These are phyloP conservation scores for Myrmecophaga tridactyla DNA, from an alignment of 2,113 vertebrate species.

Conservation along the genomic window DNA sequence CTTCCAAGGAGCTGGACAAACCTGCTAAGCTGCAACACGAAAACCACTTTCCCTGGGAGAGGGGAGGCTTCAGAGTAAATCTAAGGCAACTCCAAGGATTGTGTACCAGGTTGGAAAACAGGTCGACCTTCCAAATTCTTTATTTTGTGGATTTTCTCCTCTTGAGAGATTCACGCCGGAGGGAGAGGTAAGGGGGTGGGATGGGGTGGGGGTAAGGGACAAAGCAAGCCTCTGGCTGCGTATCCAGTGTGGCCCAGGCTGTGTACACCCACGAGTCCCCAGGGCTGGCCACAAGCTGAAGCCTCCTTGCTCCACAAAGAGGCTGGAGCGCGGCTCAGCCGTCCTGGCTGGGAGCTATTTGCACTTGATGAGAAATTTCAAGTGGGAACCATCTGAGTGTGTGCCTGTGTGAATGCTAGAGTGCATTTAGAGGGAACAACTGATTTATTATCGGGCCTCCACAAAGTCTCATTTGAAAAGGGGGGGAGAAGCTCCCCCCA, in stretches of 20 bases:
- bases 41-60: not conserved
- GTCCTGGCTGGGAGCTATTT: constrained; percentile 67
- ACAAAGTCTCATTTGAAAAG: constrained; percentile 54
- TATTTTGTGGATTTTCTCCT: not conserved
- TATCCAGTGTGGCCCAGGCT: not conserved
- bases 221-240: not conserved
- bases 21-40: rapidly evolving
- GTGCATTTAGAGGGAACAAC: constrained; percentile 73
- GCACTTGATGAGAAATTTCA: constrained; percentile 76
- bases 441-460: constrained; percentile 59
- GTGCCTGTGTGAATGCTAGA: constrained; percentile 39
- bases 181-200: not conserved
- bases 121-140: not conserved
- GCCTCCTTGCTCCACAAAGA: not conserved
- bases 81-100: not conserved
- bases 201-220: not conserved
- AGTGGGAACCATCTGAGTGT: constrained; percentile 73
- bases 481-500: not conserved
- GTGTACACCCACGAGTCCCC: not conserved
- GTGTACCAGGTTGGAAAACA: not conserved
- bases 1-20: not conserved
- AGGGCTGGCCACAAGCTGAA: not conserved
- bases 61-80: not conserved
- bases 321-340: not conserved
- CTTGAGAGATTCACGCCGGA: not conserved